phyloP scores from a whole-genome alignment of 2,113 vertebrate species.

The Cyanoramphus novaezelandiae region DNA sequence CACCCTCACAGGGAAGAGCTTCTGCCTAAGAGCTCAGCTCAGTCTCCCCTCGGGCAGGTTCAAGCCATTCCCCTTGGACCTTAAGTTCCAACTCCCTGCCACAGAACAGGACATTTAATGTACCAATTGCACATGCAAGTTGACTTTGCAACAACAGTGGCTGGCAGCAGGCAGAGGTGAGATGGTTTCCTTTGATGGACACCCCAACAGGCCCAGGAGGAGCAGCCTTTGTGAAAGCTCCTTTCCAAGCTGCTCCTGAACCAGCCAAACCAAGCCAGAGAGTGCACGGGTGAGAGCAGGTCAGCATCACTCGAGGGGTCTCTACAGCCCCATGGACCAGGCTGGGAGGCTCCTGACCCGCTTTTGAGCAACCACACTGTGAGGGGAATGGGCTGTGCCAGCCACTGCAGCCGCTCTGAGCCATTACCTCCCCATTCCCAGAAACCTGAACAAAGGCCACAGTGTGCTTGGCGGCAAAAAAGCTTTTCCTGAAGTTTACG shows the following conservation, averaged over 20 bases:
- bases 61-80: no score
- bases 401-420: rapidly evolving
- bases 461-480: not conserved
- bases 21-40: no score
- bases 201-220: rapidly evolving
- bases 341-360: not conserved
- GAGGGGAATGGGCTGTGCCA: not conserved
- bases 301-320: not conserved
- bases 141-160: not conserved
- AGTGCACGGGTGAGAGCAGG: not conserved
- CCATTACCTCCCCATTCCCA: not conserved
- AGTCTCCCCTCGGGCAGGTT: no score
- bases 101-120: not conserved
- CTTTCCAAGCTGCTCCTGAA: not conserved
- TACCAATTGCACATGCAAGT: not conserved
- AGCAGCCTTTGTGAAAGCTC: not conserved
- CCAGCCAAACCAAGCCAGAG: not conserved
- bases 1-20: no score
- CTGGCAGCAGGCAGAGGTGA: not conserved
- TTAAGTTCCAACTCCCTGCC: not conserved
- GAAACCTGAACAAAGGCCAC: slow-evolving; percentile 44
- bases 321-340: not conserved
- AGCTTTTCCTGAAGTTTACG: slow-evolving; percentile 24
- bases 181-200: not conserved
- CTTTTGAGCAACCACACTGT: rapidly evolving